These are phyloP conservation scores for Ceratina calcarata DNA, from an alignment of 1,140 invertebrate species.

Conservation along the genomic window DNA sequence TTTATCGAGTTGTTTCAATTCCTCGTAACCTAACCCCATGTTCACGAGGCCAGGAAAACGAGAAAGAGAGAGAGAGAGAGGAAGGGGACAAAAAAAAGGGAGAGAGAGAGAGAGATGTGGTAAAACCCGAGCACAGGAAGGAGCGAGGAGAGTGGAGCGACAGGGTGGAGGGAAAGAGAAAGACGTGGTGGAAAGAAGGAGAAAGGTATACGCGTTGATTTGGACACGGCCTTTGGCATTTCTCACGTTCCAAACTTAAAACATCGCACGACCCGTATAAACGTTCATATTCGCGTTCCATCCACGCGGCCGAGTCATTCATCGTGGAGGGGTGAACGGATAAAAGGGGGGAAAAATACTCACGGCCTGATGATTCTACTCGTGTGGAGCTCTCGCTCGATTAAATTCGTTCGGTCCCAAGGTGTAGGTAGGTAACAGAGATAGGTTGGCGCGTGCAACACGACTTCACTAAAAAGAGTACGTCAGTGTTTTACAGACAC, in stretches of 20 bases:
- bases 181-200: neutral
- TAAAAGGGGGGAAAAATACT: slow-evolving; percentile 34
- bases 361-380: slow-evolving; percentile 18
- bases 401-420: neutral
- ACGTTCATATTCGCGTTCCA: neutral
- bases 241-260: slow-evolving; percentile 35
- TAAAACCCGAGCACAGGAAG: too few species aligned
- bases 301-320: neutral
- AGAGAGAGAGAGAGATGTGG: neutral
- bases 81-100: neutral
- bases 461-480: slow-evolving; percentile 14
- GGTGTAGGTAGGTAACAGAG: neutral
- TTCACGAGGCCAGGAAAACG: slow-evolving; percentile 26
- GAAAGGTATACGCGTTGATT: slow-evolving; percentile 24
- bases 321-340: neutral
- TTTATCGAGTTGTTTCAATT: slow-evolving; percentile 40
- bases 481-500: neutral
- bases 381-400: slow-evolving; percentile 5
- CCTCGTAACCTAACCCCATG: slow-evolving; percentile 26
- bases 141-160: neutral
- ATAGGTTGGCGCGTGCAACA: neutral
- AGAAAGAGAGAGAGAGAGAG: neutral
- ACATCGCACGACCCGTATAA: neutral
- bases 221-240: slow-evolving; percentile 36
- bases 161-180: neutral